Percentiles rank a stretch among this genome's conserved stretches.
These are phyloP conservation scores for Eidolon helvum DNA, from an alignment of 2,113 vertebrate genomes.

Conservation along the genomic window DNA sequence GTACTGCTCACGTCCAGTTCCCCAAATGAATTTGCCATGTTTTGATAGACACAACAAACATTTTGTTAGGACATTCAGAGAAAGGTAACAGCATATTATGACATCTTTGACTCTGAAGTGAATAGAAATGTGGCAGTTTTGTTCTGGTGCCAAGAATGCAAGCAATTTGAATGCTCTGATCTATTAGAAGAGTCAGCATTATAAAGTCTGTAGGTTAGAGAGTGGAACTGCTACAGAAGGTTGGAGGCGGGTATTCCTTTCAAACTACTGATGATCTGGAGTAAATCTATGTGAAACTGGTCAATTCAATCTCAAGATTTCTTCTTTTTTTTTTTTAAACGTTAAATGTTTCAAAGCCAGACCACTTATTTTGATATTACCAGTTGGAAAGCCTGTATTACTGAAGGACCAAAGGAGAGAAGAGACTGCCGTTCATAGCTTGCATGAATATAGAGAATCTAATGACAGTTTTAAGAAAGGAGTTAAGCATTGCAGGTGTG, in stretches of 20 bases:
- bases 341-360: not conserved
- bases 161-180: not conserved
- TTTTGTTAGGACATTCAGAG: conserved; percentile 63
- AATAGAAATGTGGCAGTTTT: conserved; percentile 36
- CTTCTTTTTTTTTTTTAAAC: not conserved
- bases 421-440: not conserved
- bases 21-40: conserved; percentile 28
- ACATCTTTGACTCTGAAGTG: conserved; percentile 49
- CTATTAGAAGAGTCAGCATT: not conserved
- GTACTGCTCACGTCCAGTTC: not conserved
- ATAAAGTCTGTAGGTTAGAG: not conserved
- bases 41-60: conserved; percentile 58
- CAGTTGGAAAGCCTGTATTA: conserved; percentile 47
- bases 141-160: conserved; percentile 1
- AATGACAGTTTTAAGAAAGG: conserved; percentile 10
- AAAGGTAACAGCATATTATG: conserved; percentile 33
- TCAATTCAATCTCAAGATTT: not conserved
- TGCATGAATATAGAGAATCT: conserved; percentile 20
- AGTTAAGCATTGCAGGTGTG: conserved; percentile 39
- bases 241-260: not conserved
- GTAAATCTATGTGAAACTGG: not conserved
- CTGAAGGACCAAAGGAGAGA: not conserved
- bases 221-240: not conserved
- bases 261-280: not conserved
- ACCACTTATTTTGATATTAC: conserved; percentile 42